Evolutionary conservation across 2,888 invertebrate species (phyloP), one percentile per base, ranked within the genome.

Genomic region (Cephus pygmeus): DNA sequence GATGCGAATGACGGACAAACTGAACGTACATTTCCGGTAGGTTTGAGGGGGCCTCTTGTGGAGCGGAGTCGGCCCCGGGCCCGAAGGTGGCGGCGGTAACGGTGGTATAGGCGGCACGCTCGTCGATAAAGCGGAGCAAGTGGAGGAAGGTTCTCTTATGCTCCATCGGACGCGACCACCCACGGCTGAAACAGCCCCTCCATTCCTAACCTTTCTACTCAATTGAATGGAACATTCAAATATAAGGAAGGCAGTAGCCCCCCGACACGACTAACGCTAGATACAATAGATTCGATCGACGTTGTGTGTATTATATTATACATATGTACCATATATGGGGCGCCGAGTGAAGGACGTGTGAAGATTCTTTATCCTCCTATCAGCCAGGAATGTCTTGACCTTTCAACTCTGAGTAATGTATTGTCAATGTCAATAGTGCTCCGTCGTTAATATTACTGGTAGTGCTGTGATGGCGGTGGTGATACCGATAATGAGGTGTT

Each of bases 161-260:
- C 86, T 90, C 89, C 89, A 89, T 85, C 88, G 88, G 82, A 88
- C 88, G 82, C 88, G 89, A 82, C 87, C 87, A 85, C 86, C 83
- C 84, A 86, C 85, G 87, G 87, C 89, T 89, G 90, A 90, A 90
- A 90, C 89, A 89, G 87, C 89, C 88, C 87, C 90, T 89, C 85
- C 33, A 34, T 71, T 71, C 71, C 71, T 71, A 71, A 71, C 34
- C 34, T 71, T 71, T 71, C 71, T 71, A 71, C 34, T 71, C 71
- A 71, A 34, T 33, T 31, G 71, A 31, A 71, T 34, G 33, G 33
- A 71, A 71, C 71, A 56, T 56, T 56, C 56, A 56, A 56, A 23
- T 56, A 56, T 56, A 56, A 56, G 56, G 56, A 56, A 56, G 56
- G 56, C 56, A 23, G 56, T 56, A 56, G 23, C 23, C 23, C 56